Percentiles rank a stretch among this genome's conserved stretches.
phyloP scores from a whole-genome alignment of 2,797 vertebrate species.

The Falco rusticolus region DNA sequence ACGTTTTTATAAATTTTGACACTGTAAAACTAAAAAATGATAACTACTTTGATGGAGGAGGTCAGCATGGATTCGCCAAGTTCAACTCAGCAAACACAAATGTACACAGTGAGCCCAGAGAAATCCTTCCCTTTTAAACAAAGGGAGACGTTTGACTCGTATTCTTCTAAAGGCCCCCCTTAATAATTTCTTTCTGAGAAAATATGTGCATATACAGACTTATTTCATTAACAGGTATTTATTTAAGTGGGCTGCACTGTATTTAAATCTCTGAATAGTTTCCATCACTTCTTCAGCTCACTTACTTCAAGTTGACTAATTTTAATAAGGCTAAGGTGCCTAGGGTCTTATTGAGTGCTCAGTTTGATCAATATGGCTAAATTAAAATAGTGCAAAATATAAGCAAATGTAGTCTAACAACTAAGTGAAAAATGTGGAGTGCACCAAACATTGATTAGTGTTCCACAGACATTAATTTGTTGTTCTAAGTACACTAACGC shows the following conservation, averaged over 20 bases:
- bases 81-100: constrained; percentile 38
- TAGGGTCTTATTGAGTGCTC: constrained; percentile 84
- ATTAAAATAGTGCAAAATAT: constrained; percentile 86
- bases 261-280: constrained; percentile 80
- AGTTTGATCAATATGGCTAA: constrained; percentile 84
- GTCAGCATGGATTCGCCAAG: constrained; percentile 19
- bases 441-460: constrained; percentile 76
- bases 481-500: constrained; percentile 50
- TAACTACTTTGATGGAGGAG: constrained; percentile 25
- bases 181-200: constrained; percentile 75
- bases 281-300: constrained; percentile 79
- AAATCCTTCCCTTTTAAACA: constrained; percentile 47
- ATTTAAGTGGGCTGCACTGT: constrained; percentile 79
- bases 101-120: background rate
- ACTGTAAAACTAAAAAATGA: constrained; percentile 31
- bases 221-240: constrained; percentile 83
- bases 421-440: constrained; percentile 79
- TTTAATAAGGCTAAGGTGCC: constrained; percentile 84
- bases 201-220: constrained; percentile 79
- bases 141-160: constrained; percentile 27
- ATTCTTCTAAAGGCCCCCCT: constrained; percentile 54
- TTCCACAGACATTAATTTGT: constrained; percentile 41
- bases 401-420: constrained; percentile 83
- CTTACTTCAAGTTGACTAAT: constrained; percentile 84
- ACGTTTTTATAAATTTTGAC: constrained; percentile 22